Base-by-base conservation (phyloP, 2,888 invertebrate species). In the Anthophora plumipes region DNA sequence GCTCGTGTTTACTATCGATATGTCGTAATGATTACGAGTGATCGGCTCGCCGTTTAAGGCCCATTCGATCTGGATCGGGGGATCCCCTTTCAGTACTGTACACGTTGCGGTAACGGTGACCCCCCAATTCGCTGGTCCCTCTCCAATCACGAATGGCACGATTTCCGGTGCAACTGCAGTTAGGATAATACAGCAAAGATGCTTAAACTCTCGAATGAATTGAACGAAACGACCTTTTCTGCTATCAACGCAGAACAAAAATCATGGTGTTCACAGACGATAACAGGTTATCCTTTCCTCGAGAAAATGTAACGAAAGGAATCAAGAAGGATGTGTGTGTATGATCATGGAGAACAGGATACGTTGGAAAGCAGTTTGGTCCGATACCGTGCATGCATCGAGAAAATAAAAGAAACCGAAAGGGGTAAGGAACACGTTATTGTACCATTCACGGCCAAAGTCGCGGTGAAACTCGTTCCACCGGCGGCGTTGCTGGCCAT, bases 31-130 rank as follows among this genome's bases (percentile, higher is more conserved):
- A 82, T 91, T 88, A 52, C 88, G 87, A 17, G 87, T 85, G 59
- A 94, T 91, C 69, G 95, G 95, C 90, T 95, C 94, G 69, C 96
- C 96, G 93, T 97, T 96, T 88, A 96, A 95, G 60, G 95, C 95
- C 97, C 97, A 97, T 20, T 95, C 94, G 70, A 97, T 96, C 80
- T 95, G 95, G 91, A 97, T 94, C 12, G 97, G 97, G 80, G 95
- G 94, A 94, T 97, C 97, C 82, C 97, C 97, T 93, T 96, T 96
- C 80, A 95, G 95, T 66, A 96, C 95, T 84, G 96, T 95, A 92
- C 97, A 97, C 80, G 95, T 95, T 90, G 96, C 94, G 91, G 96
- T 96, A 50, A 96, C 95, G 67, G 95, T 95, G 92, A 96, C 96
- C 77, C 96, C 96, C 85, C 95, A 95, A 93, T 96, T 96, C 63